Evolutionary conservation across 1,140 invertebrate genomes (phyloP).

Genomic region (Cyrtorhinus lividipennis): DNA sequence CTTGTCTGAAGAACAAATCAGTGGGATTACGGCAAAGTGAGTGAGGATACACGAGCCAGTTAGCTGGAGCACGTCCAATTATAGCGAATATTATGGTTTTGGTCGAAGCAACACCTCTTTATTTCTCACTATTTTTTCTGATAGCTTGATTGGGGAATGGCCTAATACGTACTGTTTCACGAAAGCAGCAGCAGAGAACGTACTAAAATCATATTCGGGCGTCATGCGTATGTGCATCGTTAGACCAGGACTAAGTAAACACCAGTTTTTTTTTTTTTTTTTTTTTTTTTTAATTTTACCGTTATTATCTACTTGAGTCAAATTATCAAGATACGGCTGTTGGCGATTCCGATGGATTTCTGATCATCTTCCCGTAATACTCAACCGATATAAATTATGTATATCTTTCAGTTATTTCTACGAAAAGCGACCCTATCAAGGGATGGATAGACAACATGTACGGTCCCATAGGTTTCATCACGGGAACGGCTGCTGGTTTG

Average conservation of each 20-base stretch:
- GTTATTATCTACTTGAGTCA: too few species aligned
- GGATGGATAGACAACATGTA: slow-evolving; percentile 70
- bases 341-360: not conserved
- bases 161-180: slow-evolving; percentile 55
- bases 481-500: slow-evolving; percentile 44
- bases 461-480: slow-evolving; percentile 47
- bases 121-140: too few species aligned
- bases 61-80: not conserved
- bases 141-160: slow-evolving; percentile 39
- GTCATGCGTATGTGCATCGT: slow-evolving; percentile 42
- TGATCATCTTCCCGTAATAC: not conserved
- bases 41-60: too few species aligned
- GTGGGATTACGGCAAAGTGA: slow-evolving; percentile 36
- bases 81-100: not conserved
- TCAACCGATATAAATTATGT: too few species aligned
- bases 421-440: slow-evolving; percentile 30
- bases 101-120: too few species aligned
- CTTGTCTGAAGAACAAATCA: slow-evolving; percentile 34
- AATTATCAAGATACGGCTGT: not conserved
- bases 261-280: too few species aligned
- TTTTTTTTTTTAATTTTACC: too few species aligned
- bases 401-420: slow-evolving; percentile 28
- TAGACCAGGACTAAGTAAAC: slow-evolving; percentile 39
- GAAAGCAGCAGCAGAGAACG: slow-evolving; percentile 46
- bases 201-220: slow-evolving; percentile 35